Conservation (phyloP, 2,797 vertebrate genomes). For the Etheostoma nigrum region DNA sequence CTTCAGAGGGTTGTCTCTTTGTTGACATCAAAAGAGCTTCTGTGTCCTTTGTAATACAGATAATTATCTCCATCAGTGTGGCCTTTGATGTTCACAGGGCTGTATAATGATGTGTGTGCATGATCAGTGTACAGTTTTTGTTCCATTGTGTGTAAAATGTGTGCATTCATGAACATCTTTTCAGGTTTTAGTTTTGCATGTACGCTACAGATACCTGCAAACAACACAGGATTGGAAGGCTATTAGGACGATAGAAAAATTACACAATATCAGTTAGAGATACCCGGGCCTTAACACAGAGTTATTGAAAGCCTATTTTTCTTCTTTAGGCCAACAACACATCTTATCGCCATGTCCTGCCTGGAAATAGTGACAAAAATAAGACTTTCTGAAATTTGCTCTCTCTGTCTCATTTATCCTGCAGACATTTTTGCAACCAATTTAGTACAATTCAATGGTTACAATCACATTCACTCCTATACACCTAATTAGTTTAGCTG, state of each 20-base stretch:
- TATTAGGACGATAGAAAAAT: not conserved
- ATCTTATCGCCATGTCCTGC: not conserved
- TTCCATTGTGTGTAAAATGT: constrained; percentile 6
- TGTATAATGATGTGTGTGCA: constrained; percentile 19
- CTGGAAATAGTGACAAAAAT: not conserved
- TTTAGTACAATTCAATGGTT: not conserved
- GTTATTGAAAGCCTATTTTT: not conserved
- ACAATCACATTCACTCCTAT: not conserved
- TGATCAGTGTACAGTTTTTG: not conserved
- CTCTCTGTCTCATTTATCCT: not conserved
- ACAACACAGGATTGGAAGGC: not conserved
- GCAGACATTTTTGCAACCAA: not conserved
- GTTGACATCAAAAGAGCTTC: constrained; percentile 69
- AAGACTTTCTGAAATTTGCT: not conserved
- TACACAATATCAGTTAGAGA: not conserved
- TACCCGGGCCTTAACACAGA: not conserved
- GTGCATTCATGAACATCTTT: constrained; percentile 19
- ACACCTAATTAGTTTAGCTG: not conserved
- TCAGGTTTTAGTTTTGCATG: not conserved
- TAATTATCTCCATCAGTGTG: constrained; percentile 65
- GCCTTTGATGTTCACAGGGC: constrained; percentile 64
- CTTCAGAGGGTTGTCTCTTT: constrained; percentile 58
- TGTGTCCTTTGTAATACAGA: constrained; percentile 63
- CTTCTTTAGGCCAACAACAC: not conserved
- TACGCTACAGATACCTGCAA: not conserved